Percentiles rank a stretch among this genome's conserved stretches.
These are phyloP conservation scores for Brachionus manjavacas DNA, from an alignment of 1,140 invertebrate genomes.

Conservation along the genomic window DNA sequence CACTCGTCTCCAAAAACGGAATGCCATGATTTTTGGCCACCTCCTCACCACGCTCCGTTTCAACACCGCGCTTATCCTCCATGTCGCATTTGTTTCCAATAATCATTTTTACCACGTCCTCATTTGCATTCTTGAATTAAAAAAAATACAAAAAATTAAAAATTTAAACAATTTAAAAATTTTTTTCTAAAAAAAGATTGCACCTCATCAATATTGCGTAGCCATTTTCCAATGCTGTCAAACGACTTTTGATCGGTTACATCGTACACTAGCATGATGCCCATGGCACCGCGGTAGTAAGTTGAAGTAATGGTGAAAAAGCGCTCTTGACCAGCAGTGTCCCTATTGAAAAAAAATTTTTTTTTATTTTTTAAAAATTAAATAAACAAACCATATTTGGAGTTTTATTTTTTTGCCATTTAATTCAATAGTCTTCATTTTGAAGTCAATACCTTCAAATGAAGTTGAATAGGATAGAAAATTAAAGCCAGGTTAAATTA, in stretches of 20 bases:
- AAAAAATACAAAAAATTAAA: not conserved
- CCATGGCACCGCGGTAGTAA: slow-evolving; percentile 66
- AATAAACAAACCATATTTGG: slow-evolving; percentile 57
- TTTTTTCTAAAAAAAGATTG: not conserved
- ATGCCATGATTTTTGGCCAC: slow-evolving; percentile 94
- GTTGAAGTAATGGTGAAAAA: slow-evolving; percentile 66
- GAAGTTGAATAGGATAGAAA: not conserved
- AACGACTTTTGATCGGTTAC: slow-evolving; percentile 96
- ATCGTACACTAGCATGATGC: slow-evolving; percentile 96
- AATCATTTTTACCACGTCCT: slow-evolving; percentile 99
- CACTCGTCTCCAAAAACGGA: slow-evolving; percentile 97
- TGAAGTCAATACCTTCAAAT: slow-evolving; percentile 56
- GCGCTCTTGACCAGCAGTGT: slow-evolving; percentile 65
- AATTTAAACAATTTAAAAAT: not conserved
- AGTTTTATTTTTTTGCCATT: slow-evolving; percentile 62
- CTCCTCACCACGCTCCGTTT: slow-evolving; percentile 75
- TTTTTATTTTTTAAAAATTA: not conserved
- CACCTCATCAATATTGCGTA: slow-evolving; percentile 90
- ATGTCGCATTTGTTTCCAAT: slow-evolving; percentile 99
- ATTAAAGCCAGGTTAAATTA: not conserved
- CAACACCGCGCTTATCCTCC: slow-evolving; percentile 89
- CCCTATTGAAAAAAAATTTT: slow-evolving; percentile 51
- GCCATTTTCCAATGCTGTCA: slow-evolving; percentile 97
- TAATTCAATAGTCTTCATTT: slow-evolving; percentile 61
- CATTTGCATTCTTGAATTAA: slow-evolving; percentile 80